Base-by-base conservation (phyloP, 2,888 invertebrate genomes). In the Phorcus lineatus region DNA sequence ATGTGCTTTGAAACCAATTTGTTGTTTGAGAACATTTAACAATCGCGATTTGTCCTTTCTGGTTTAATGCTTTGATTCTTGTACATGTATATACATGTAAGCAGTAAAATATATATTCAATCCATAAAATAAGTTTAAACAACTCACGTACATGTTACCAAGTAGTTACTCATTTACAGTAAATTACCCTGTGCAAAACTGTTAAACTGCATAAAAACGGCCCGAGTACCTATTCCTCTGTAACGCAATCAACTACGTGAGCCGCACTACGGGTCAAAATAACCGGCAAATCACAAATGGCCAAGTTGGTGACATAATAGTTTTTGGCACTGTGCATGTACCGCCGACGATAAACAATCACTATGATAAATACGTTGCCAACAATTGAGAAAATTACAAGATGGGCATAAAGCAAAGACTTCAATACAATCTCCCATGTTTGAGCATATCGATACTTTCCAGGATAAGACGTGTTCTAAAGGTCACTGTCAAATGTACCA, bases 211-310 rank as follows among this genome's bases (percentile, higher is more conserved):
- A 97, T 7, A 96, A 96, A 78, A 96, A 94, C n/a, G 94, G 93
- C 52, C 95, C 96, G 81, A 97, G 92, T 85, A 95, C 94, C 91
- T 95, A 97, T 87, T 96, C 96, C 93, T 97, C 97, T 90, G 95
- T 96, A 88, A 96, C 95, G 91, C 96, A 96, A 67, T 95, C 94
- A 22, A 95, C 94, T 83, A 97, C 93, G 93, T 96, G 95, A 88
- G 96, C 95, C 95, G 95, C 95, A 0, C 97, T 96, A 81, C 96
- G 96, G 7, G 96, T 93, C 4, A 83, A 24, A 22, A 84, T 80
- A n/a, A 88, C 86, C 77, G 86, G 40, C 31, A 88, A 80, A 79
- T 88, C 88, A 4, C 86, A 80, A 6, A 87, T 82, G 36, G 85
- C 87, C 78, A 88, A 79, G 57, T 88, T 88, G 74, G 88, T 87